Conservation (phyloP, 2,797 vertebrate species). For the Rhynchonycteris naso region DNA sequence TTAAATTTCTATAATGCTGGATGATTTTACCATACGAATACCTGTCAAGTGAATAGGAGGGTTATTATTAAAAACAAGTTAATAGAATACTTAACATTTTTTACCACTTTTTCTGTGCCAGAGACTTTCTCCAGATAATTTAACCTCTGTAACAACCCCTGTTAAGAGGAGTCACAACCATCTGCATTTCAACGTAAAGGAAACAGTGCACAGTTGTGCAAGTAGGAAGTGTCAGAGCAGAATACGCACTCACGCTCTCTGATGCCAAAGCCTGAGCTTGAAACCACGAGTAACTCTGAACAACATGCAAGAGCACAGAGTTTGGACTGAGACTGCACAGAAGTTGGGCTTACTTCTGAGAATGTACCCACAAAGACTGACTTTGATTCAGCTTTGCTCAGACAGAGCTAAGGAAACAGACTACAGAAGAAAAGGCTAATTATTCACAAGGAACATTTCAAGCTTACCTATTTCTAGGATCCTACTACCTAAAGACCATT, state of each 20-base stretch:
- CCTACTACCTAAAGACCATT: neutral
- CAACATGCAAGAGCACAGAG: neutral
- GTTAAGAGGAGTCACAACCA: neutral
- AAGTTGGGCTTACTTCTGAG: neutral
- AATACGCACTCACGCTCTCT: neutral
- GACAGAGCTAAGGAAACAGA: neutral
- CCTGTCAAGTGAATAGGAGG: neutral
- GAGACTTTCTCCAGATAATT: neutral
- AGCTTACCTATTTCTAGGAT: neutral
- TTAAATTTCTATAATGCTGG: neutral
- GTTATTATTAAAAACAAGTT: neutral
- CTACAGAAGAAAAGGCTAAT: neutral
- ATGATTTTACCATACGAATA: neutral
- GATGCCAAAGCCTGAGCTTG: neutral
- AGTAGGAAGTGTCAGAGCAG: neutral
- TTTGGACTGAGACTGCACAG: neutral
- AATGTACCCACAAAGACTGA: neutral
- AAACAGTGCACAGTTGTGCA: neutral
- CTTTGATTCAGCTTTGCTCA: neutral
- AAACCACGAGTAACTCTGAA: neutral
- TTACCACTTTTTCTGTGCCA: neutral
- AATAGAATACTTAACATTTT: constrained; percentile 4
- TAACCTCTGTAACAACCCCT: neutral
- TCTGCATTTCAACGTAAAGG: neutral
- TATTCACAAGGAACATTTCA: constrained; percentile 13